Evolutionary conservation across 2,113 vertebrate genomes (phyloP).

Genomic region (Sylvia atricapilla): DNA sequence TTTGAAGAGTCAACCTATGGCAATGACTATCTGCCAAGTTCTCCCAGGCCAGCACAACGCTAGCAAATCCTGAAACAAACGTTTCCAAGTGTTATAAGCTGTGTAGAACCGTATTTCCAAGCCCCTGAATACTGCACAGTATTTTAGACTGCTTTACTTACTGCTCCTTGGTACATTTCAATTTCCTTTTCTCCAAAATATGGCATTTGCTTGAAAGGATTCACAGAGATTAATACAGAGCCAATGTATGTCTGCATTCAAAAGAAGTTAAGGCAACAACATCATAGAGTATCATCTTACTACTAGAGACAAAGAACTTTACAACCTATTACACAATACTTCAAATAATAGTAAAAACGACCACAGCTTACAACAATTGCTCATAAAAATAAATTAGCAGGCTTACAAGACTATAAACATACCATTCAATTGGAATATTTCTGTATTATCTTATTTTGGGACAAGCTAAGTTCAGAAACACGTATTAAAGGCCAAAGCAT

Average conservation of each 20-base stretch:
- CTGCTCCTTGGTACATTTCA: slow-evolving; percentile 98
- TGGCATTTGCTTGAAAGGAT: slow-evolving; percentile 99
- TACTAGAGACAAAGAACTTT: not conserved
- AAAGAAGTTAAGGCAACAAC: slow-evolving; percentile 76
- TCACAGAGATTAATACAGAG: slow-evolving; percentile 95
- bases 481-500: not conserved
- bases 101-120: not conserved
- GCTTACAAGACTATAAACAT: not conserved
- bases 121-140: not conserved
- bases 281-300: not conserved
- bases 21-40: not conserved
- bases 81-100: not conserved
- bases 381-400: not conserved
- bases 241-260: slow-evolving; percentile 92
- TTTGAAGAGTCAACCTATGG: not conserved
- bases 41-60: not conserved
- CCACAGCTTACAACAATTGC: not conserved
- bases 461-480: not conserved
- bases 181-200: slow-evolving; percentile 98
- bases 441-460: not conserved
- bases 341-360: not conserved
- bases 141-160: slow-evolving; percentile 74
- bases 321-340: not conserved
- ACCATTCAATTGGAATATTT: not conserved
- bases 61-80: not conserved